These are phyloP conservation scores for Rhizomys pruinosus DNA, from an alignment of 2,113 vertebrate species.

Conservation along the genomic window DNA sequence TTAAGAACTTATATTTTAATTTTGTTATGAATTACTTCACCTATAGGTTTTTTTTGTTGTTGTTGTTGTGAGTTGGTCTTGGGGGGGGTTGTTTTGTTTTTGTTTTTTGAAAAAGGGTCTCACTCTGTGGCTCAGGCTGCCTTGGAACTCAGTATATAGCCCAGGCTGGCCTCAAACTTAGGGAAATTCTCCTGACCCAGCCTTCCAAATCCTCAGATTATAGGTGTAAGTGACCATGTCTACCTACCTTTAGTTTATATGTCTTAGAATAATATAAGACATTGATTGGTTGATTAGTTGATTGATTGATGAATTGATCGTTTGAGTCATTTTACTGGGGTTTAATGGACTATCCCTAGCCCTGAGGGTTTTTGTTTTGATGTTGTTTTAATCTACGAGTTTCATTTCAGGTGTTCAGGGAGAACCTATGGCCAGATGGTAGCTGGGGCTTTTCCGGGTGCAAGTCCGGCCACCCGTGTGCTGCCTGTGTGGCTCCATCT, in stretches of 20 bases:
- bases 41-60: background rate
- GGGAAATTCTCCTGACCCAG: background rate
- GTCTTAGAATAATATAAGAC: background rate
- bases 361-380: background rate
- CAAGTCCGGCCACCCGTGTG: background rate
- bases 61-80: background rate
- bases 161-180: background rate
- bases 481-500: rapidly evolving
- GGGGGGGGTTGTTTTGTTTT: too few relatives aligned
- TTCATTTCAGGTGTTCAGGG: background rate
- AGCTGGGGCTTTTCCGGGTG: rapidly evolving
- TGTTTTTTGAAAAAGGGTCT: background rate
- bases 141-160: background rate
- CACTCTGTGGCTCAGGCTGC: background rate
- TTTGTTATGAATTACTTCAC: too few relatives aligned
- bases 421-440: background rate
- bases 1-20: background rate
- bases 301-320: background rate
- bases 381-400: background rate
- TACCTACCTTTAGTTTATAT: background rate
- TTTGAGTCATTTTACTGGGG: too few relatives aligned
- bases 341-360: background rate
- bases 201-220: background rate
- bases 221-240: background rate
- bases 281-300: background rate